These are phyloP conservation scores for Drosophila anomelani DNA, from an alignment of 2,888 invertebrate species.

Conservation along the genomic window DNA sequence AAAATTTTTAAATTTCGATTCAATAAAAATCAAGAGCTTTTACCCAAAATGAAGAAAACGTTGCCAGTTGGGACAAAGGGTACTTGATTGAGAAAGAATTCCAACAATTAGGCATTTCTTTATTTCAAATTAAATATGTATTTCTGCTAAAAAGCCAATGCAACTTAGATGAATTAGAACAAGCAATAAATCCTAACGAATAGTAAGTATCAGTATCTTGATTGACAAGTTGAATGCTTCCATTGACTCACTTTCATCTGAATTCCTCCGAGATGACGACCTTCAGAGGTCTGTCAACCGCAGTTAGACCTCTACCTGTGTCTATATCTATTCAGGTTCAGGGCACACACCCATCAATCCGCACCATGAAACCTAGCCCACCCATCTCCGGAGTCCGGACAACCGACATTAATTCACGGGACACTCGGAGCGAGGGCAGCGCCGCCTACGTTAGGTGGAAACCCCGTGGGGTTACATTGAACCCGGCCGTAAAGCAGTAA, in stretches of 20 bases:
- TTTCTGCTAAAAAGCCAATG: neutral
- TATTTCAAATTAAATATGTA: neutral
- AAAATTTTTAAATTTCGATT: conserved; percentile 2
- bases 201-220: neutral
- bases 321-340: conserved; percentile 7
- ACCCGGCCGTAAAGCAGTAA: conserved; percentile 55
- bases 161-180: neutral
- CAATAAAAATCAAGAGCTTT: neutral
- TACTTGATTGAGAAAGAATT: neutral
- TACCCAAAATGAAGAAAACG: neutral
- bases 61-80: neutral
- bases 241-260: conserved; percentile 3
- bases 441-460: conserved; percentile 60
- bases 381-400: conserved; percentile 10
- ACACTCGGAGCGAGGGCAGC: conserved; percentile 44
- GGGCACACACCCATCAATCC: conserved; percentile 18
- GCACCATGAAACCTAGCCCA: conserved; percentile 1
- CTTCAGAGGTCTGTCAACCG: neutral
- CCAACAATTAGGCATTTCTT: no score
- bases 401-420: conserved; percentile 17
- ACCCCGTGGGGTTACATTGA: conserved; percentile 71
- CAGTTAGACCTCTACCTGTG: conserved; percentile 9
- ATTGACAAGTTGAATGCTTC: neutral
- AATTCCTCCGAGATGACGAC: conserved; percentile 3
- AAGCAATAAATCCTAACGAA: no score